Evolutionary conservation across 2,888 invertebrate genomes (phyloP), one percentile per base, ranked within the genome.

Genomic region (Malthinus seriepunctatus): DNA sequence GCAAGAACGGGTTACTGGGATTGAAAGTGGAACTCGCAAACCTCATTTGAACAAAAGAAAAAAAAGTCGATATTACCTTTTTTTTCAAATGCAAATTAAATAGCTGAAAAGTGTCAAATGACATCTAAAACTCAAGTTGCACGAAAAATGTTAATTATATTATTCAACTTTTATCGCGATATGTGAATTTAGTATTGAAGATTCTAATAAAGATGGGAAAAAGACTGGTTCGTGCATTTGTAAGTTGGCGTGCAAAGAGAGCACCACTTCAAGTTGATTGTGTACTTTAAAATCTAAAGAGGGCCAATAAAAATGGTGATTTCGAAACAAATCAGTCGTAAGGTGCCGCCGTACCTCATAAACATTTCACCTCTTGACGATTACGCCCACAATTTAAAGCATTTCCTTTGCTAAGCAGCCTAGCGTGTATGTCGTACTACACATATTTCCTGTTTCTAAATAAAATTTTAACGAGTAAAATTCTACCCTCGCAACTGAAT

Each of bases 181-280:
- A 65, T 60, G 64, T 57, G 63, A 64, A 69, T 69, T 67, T 69
- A 69, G 64, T 64, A 62, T 62, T 60, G 59, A 61, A 62, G 69
- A 69, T 69, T 35, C 65, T 60, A 67, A 66, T 69, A 69, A 67
- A 69, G 69, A 69, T 69, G 60, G 54, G 38, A 42, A 15, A 42
- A n/a, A 15, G 10, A 42, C n/a, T 15, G 39, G 14, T 49, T 54
- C 65, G 64, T 66, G 63, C 53, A 53, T 52, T 42, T 23, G 23
- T 23, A 54, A 46, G 59, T 56, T 65, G 64, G 64, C 65, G 67
- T 67, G 65, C 63, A 54, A 61, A 53, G 46, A 51, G 57, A 62
- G 62, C 54, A 54, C 63, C 66, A 62, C 65, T 66, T 65, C 50
- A 60, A 57, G 51, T 60, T 58, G 63, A 65, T 65, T 65, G 57